These are phyloP conservation scores for Megalopta genalis DNA, from an alignment of 1,140 invertebrate genomes.

Conservation along the genomic window DNA sequence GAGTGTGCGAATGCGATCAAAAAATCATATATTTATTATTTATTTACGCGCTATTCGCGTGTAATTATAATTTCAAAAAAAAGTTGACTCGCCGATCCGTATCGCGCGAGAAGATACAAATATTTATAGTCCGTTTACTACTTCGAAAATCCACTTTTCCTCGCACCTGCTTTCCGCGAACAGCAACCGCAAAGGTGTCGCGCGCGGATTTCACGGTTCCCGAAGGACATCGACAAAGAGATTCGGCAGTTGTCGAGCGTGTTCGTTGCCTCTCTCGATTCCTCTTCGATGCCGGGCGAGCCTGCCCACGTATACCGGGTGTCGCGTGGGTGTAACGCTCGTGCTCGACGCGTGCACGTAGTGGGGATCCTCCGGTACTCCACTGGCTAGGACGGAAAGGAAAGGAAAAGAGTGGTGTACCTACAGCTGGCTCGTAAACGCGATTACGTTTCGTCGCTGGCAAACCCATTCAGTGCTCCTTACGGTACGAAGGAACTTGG, in stretches of 20 bases:
- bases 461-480: constrained; percentile 64
- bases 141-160: too few species aligned
- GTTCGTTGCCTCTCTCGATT: constrained; percentile 24
- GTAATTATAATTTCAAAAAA: too few species aligned
- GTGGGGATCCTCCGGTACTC: constrained; percentile 42
- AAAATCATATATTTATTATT: too few species aligned
- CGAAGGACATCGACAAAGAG: background rate
- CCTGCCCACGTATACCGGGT: constrained; percentile 59
- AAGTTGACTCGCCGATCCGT: too few species aligned
- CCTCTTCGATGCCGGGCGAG: constrained; percentile 33
- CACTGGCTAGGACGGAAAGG: constrained; percentile 53
- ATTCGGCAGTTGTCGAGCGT: constrained; percentile 37
- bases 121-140: too few species aligned
- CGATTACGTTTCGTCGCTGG: constrained; percentile 64
- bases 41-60: too few species aligned
- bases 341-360: constrained; percentile 39
- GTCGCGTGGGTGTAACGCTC: constrained; percentile 61
- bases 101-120: too few species aligned
- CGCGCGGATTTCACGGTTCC: background rate
- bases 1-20: too few species aligned
- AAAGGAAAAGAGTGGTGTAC: constrained; percentile 63
- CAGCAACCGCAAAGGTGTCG: too few species aligned
- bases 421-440: constrained; percentile 60
- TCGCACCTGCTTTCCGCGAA: too few species aligned
- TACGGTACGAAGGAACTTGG: constrained; percentile 60